These are phyloP conservation scores for Gorsachius goisagi DNA, from an alignment of 2,113 vertebrate species.

Conservation along the genomic window DNA sequence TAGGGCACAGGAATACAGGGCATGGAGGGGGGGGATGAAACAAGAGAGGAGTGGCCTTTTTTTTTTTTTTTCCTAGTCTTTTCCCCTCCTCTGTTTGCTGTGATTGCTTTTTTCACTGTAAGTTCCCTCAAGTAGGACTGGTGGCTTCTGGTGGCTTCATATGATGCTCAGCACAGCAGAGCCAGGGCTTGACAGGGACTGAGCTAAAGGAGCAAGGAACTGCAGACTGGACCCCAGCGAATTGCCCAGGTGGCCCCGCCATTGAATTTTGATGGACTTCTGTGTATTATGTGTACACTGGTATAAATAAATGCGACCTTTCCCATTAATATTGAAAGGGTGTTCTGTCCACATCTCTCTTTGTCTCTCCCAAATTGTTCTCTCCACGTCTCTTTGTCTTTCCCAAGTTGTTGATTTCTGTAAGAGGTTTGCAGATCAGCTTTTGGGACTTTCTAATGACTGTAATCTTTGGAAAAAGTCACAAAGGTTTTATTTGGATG, in stretches of 20 bases:
- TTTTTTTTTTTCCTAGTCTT: neutral
- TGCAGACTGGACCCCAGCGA: neutral
- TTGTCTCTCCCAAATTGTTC: neutral
- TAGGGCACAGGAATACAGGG: slow-evolving; percentile 72
- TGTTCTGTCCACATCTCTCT: neutral
- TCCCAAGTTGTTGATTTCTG: neutral
- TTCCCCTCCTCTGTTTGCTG: neutral
- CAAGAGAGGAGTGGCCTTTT: neutral
- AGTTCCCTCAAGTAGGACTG: neutral
- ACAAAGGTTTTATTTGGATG: slow-evolving; percentile 42
- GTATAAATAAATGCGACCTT: neutral
- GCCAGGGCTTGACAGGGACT: neutral
- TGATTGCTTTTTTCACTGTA: fast-evolving
- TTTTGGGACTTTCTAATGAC: slow-evolving; percentile 1
- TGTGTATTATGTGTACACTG: neutral
- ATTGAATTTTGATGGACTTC: neutral
- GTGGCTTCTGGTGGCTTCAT: neutral
- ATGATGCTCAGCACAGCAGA: neutral
- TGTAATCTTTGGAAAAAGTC: slow-evolving; percentile 9
- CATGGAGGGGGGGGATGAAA: neutral
- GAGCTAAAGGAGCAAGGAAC: neutral
- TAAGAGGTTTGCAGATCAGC: slow-evolving; percentile 23
- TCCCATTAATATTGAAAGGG: neutral
- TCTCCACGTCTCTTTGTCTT: neutral
- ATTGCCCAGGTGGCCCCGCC: neutral